phyloP scores from a whole-genome alignment of 2,888 invertebrate genomes.

The Notodonta dromedarius region DNA sequence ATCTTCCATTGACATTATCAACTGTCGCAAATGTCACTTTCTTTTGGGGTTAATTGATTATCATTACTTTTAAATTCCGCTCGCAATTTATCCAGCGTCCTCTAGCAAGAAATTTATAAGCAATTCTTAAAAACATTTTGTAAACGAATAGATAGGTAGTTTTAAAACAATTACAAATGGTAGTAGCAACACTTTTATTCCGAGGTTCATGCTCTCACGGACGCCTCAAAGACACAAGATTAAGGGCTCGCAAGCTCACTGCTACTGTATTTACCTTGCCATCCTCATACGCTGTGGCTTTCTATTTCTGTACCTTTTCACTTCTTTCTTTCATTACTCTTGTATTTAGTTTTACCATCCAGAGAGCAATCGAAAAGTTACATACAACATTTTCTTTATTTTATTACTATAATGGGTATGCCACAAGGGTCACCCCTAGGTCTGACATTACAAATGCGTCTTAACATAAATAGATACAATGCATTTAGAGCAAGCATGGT shows the following conservation, averaged over 20 bases:
- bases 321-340: neutral
- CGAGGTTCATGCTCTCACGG: conserved; percentile 17
- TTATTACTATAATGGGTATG: neutral
- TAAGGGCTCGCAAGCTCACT: conserved; percentile 17
- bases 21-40: too few species aligned
- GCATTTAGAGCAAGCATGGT: conserved; percentile 6
- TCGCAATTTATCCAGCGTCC: too few species aligned
- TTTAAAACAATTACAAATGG: conserved; percentile 1
- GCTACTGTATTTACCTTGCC: conserved; percentile 17
- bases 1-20: too few species aligned
- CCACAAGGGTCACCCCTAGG: neutral
- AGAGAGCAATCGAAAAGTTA: neutral
- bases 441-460: neutral
- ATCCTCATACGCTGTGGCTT: conserved; percentile 12
- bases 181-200: conserved; percentile 16
- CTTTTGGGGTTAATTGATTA: too few species aligned
- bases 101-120: too few species aligned
- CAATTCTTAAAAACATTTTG: too few species aligned
- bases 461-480: neutral
- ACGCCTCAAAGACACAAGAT: conserved; percentile 25
- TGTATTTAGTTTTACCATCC: neutral
- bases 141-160: too few species aligned
- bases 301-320: conserved; percentile 18
- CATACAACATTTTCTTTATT: neutral
- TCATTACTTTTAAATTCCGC: too few species aligned